Evolutionary conservation across 2,113 vertebrate genomes (phyloP), one percentile per base, ranked within the genome.

Genomic region (Peromyscus californicus): DNA sequence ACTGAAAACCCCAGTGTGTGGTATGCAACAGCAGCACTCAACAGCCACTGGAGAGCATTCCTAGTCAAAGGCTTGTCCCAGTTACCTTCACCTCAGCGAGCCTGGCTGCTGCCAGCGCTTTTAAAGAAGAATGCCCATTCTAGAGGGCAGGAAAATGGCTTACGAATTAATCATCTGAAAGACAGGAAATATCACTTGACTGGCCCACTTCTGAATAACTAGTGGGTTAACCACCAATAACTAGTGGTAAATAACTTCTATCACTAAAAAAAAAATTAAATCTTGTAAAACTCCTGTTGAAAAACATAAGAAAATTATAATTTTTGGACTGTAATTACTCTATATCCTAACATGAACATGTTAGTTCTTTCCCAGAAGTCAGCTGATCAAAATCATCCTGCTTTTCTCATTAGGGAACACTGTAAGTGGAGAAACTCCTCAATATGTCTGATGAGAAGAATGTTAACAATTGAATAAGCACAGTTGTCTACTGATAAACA

Each of bases 141-240:
- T 19, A 70, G 24, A 31, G 63, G 33, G 26, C 9, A 83, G 94
- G 22, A 96, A 83, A 95, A 88, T 45, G 36, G 13, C 36, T 67
- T 95, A 31, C 31, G 80, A 96, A 84, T 59, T 36, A 93, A 91
- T 84, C 78, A 91, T 11, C 48, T 74, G 17, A 57, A 87, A 96
- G 59, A 75, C 36, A 90, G 57, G 33, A 93, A 93, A 95, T 93
- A 74, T 42, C 31, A 83, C 51, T 87, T 75, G 42, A 95, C 26
- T 78, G 72, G 29, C 17, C 67, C 70, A 95, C 24, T 79, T 89
- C 42, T 84, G 70, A 97, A 65, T 42, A 96, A 94, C 63, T 80
- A 75, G 45, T 91, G 19, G 26, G 33, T 39, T 82, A 86, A 90
- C 17, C 86, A 61, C 57, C 51, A 51, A 51, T 51, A 51, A 51